Base-by-base conservation (phyloP, 2,113 vertebrate species). In the Prunella fulvescens region DNA sequence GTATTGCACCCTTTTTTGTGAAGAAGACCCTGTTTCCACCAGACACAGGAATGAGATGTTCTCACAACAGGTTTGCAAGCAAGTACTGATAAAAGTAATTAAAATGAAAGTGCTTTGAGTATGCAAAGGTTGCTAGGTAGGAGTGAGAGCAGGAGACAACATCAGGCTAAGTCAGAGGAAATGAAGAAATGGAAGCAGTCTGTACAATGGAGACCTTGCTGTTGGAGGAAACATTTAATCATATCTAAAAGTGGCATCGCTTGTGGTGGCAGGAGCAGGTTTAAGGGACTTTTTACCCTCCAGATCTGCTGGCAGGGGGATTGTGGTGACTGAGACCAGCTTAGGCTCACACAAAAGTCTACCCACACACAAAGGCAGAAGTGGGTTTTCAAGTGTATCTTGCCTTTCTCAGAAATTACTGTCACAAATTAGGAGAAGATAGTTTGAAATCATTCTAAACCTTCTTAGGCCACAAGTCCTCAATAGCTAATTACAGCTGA, bases 121-220 rank as follows among this genome's bases (percentile, higher is more conserved):
- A 66, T 12, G 54, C 61, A 92, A 96, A 95, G 86, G 86, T 97
- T 54, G 2, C 39, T 22, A 77, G 42, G 84, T 85, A 89, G 82
- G 94, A 95, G 81, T 65, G 78, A 93, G 93, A 85, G 58, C 58
- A 87, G 65, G 71, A 87, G 51, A 50, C 1, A 0, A 14, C 1
- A 0, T 70, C 82, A 83, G 29, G 48, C 29, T 65, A 62, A 40
- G 74, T 56, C 42, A 80, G 91, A 92, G 91, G 87, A 96, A 92
- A 79, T 85, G 81, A 88, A 85, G 94, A 92, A 94, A 82, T 91
- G 78, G 87, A 95, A 95, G 87, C 89, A 87, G 53, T 8, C 16
- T 76, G 10, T 79, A 84, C 61, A 95, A 60, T 45, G 58, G 81
- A 72, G 89, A 78, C 16, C 33, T 86, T 74, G 61, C 44, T 70